Percentiles rank a stretch among this genome's conserved stretches.
phyloP scores from a whole-genome alignment of 2,888 invertebrate genomes.

The Watsonalla cultraria region DNA sequence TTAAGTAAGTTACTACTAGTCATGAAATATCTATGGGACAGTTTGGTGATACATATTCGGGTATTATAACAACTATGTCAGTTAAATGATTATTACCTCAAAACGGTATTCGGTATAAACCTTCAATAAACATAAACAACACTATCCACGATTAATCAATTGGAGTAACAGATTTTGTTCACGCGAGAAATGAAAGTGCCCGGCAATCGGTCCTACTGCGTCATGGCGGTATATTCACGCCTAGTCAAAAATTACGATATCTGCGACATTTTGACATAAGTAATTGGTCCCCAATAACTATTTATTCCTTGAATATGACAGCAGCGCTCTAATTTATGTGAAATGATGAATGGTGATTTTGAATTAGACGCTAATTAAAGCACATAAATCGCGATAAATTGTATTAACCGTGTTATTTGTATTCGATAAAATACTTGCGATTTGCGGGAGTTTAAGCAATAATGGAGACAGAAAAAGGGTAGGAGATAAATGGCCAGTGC shows the following conservation, averaged over 20 bases:
- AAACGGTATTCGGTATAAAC: slow-evolving; percentile 20
- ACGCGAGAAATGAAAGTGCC: slow-evolving; percentile 74
- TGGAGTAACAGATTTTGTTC: slow-evolving; percentile 53
- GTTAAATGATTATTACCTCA: slow-evolving; percentile 23
- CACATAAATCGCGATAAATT: no score
- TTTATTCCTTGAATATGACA: no score
- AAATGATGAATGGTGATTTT: no score
- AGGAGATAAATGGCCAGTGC: slow-evolving; percentile 21
- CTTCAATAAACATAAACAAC: slow-evolving; percentile 21
- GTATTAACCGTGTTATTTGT: no score
- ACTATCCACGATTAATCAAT: slow-evolving; percentile 33
- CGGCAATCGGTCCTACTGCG: slow-evolving; percentile 35
- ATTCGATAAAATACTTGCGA: no score
- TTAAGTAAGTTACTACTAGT: no score
- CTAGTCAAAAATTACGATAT: slow-evolving; percentile 4
- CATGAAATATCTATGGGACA: no score
- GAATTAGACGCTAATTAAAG: no score
- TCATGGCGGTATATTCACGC: slow-evolving; percentile 9
- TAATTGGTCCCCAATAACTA: no score
- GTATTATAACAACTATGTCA: slow-evolving; percentile 15
- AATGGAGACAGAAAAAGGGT: background rate
- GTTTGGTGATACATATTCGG: no score
- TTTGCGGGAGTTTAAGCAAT: no score
- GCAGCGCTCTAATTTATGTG: no score
- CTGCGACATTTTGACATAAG: background rate